Percentiles rank a stretch among this genome's conserved stretches.
phyloP scores from a whole-genome alignment of 2,888 invertebrate species.

The Allacma fusca region DNA sequence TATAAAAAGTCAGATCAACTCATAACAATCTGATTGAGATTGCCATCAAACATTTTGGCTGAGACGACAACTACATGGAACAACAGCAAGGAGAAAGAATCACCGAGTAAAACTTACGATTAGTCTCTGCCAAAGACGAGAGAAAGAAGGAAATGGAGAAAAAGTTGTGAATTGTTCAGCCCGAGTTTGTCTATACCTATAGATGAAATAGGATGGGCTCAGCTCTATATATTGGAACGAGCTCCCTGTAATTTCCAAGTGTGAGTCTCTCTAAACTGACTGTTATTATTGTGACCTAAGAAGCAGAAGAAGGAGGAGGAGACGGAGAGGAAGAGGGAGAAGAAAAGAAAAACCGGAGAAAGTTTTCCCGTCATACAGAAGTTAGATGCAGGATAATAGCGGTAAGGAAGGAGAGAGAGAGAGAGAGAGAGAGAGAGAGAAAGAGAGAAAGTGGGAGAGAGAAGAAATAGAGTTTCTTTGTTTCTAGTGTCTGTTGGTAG shows the following conservation, averaged over 20 bases:
- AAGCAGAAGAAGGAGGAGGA: background rate
- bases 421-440: constrained; percentile 17
- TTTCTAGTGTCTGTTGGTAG: background rate
- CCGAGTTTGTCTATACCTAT: background rate
- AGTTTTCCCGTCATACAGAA: background rate
- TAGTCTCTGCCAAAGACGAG: background rate
- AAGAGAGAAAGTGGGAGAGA: constrained; percentile 25
- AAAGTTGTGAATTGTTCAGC: background rate
- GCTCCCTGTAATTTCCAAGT: constrained; percentile 9
- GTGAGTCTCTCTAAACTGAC: background rate
- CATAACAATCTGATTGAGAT: constrained; percentile 37
- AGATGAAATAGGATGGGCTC: background rate
- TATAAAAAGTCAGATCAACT: constrained; percentile 40
- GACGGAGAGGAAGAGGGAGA: background rate
- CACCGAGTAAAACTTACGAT: background rate
- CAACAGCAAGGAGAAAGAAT: background rate
- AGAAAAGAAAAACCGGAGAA: background rate
- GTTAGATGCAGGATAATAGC: background rate
- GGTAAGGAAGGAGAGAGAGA: constrained; percentile 1
- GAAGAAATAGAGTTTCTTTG: constrained; percentile 19
- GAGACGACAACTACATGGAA: background rate
- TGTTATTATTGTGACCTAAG: background rate
- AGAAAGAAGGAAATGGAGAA: constrained; percentile 12
- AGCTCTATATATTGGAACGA: background rate
- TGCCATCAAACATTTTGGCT: constrained; percentile 35